A percentile compares a stretch with the other conserved stretches of the same genome.
These are phyloP conservation scores for Imbricaverruca yamaguchii DNA, from an alignment of 2,888 invertebrate genomes.

Conservation along the genomic window DNA sequence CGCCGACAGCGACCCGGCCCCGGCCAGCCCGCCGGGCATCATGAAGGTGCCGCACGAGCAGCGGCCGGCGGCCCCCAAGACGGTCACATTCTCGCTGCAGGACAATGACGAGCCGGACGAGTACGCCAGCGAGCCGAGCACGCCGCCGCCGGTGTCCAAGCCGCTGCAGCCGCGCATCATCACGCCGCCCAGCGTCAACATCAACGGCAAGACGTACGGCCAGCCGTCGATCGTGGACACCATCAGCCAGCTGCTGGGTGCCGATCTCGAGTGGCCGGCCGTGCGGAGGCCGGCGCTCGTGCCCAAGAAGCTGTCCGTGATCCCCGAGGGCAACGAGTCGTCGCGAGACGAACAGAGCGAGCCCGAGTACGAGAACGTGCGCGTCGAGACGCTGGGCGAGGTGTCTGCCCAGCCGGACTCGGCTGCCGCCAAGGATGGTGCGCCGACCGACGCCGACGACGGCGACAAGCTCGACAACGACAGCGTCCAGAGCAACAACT, in stretches of 20 bases:
- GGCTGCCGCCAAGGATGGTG: no score
- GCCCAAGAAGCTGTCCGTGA: constrained; percentile 15
- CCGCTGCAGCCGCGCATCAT: constrained; percentile 2
- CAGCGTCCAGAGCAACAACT: not conserved
- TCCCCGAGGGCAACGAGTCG: constrained; percentile 14
- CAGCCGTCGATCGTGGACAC: constrained; percentile 15
- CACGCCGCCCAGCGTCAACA: not conserved
- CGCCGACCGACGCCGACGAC: no score
- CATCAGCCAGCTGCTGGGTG: constrained; percentile 16
- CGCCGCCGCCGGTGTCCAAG: not conserved
- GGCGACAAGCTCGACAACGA: not conserved
- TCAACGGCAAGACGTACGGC: constrained; percentile 17
- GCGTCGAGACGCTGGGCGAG: not conserved
- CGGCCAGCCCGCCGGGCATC: not conserved
- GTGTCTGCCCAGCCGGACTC: not conserved
- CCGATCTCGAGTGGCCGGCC: not conserved
- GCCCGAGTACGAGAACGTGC: constrained; percentile 18
- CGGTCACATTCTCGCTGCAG: constrained; percentile 12
- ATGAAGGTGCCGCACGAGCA: not conserved
- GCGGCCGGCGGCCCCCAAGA: not conserved
- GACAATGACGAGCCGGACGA: not conserved
- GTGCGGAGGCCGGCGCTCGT: not conserved
- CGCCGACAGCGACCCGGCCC: no score
- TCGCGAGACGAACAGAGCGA: not conserved
- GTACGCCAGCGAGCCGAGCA: no score